Evolutionary conservation across 2,113 vertebrate species (phyloP), one percentile per base, ranked within the genome.

Genomic region (Epinephelus moara): DNA sequence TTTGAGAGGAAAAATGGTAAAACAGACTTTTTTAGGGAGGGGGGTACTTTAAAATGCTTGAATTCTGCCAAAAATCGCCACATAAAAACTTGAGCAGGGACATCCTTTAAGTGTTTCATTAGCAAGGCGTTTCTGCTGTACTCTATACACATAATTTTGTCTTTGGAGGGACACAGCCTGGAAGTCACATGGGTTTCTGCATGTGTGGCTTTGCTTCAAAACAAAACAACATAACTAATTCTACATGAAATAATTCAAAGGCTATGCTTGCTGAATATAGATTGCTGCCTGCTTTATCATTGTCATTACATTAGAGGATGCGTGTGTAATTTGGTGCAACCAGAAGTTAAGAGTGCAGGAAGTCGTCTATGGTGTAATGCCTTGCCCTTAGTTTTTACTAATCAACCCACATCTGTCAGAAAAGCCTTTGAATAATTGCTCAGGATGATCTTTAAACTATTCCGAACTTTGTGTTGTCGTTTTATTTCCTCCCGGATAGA

Each of bases 211-310:
- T 63, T 66, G 21, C 49, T 27, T 70, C 37, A 61, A 63, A 78
- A 78, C 37, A 62, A 77, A 70, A 85, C 55, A 52, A 52, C 42
- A 56, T 2, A 4, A n/a, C n/a, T 30, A 42, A 74, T 77, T 74
- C 12, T 17, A 59, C 75, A 83, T 73, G 17, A 64, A 75, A 78
- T 72, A 75, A 75, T 81, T 71, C 42, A 84, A 2, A 56, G 15
- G 57, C 45, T 1, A 25, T 7, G 47, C 25, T 56, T 37, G 30
- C 33, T 62, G 62, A 72, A 64, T 64, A 77, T 56, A 66, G 27
- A 71, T 64, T 27, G 53, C n/a, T 56, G 19, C 37, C 64, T 47
- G 47, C 42, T 50, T 49, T 60, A 71, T 85, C 69, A 71, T n/a
- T 49, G 60, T 75, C 27, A 77, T 75, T 30, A 33, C 25, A 59